These are phyloP conservation scores for Leptothorax acervorum DNA, from an alignment of 2,888 invertebrate species.

Conservation along the genomic window DNA sequence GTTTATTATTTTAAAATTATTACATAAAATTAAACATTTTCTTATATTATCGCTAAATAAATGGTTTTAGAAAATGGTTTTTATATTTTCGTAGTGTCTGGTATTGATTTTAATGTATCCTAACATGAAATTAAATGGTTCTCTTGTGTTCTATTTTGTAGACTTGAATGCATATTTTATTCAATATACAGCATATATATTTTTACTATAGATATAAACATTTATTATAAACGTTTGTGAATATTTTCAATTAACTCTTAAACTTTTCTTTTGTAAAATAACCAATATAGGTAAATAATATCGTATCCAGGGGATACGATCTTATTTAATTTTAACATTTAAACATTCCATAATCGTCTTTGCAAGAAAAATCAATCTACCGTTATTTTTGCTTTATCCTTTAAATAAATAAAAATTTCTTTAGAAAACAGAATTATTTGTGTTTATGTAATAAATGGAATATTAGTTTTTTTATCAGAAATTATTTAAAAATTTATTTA, in stretches of 20 bases:
- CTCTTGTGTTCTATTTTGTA: background rate
- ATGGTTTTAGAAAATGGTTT: background rate
- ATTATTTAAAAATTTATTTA: background rate
- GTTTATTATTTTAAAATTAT: too few relatives aligned
- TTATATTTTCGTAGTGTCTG: background rate
- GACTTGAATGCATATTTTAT: background rate
- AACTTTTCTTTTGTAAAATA: background rate
- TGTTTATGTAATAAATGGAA: background rate
- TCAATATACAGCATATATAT: background rate
- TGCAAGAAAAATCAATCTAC: background rate
- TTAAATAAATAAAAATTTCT: background rate
- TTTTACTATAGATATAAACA: background rate
- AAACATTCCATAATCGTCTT: background rate
- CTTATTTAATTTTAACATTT: constrained; percentile 6
- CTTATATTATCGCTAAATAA: background rate
- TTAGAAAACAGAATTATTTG: background rate
- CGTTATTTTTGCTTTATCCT: background rate
- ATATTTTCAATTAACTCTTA: background rate
- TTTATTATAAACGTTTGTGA: background rate
- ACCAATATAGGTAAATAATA: background rate
- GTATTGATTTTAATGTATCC: background rate
- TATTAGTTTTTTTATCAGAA: background rate
- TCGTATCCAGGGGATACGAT: background rate
- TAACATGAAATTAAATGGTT: background rate
- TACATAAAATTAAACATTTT: too few relatives aligned